phyloP scores from a whole-genome alignment of 2,888 invertebrate species.

The Calameuta idolon region DNA sequence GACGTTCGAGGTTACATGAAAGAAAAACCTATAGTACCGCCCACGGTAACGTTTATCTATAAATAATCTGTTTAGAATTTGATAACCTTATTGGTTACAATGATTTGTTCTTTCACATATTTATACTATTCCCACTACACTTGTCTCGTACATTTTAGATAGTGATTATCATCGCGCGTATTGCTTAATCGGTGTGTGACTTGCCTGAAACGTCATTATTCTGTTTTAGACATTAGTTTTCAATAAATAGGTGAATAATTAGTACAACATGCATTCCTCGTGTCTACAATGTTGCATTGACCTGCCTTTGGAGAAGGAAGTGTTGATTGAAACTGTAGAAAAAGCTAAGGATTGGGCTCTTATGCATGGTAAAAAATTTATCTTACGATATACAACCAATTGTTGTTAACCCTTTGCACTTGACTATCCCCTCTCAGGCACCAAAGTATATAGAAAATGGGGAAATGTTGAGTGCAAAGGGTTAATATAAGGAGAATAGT shows the following conservation, averaged over 20 bases:
- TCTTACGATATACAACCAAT: neutral
- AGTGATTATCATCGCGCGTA: neutral
- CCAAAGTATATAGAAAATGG: no score
- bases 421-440: no score
- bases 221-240: neutral
- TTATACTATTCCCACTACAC: neutral
- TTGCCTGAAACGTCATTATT: neutral
- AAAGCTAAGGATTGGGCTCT: slow-evolving; percentile 88
- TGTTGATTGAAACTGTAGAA: slow-evolving; percentile 73
- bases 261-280: slow-evolving; percentile 32
- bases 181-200: neutral
- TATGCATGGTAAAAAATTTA: slow-evolving; percentile 74
- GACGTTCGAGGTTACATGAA: neutral
- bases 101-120: neutral
- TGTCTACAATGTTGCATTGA: slow-evolving; percentile 73
- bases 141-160: neutral
- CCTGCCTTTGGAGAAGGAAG: slow-evolving; percentile 75
- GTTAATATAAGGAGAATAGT: neutral
- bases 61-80: neutral
- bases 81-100: neutral
- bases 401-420: neutral
- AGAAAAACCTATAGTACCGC: neutral
- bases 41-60: neutral
- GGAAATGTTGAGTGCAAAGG: no score
- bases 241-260: neutral